These are phyloP conservation scores for Leuciscus idus DNA, from an alignment of 2,113 vertebrate genomes.

Conservation along the genomic window DNA sequence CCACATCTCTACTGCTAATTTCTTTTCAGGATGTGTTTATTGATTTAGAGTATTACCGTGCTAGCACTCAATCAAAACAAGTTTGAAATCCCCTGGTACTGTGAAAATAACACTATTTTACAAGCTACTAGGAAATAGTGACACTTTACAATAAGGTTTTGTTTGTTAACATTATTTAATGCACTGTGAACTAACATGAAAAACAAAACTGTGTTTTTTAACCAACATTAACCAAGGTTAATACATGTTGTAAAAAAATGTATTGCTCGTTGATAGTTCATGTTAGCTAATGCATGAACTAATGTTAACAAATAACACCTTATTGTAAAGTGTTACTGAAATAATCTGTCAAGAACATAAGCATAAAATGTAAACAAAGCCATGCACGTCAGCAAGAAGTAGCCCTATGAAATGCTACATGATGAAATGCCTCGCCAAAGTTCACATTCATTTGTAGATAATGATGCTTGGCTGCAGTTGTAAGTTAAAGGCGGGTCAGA, in stretches of 20 bases:
- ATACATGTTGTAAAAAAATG: too few species aligned
- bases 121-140: neutral
- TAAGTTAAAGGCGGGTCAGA: slow-evolving; percentile 6
- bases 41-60: neutral
- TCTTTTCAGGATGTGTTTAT: slow-evolving; percentile 4
- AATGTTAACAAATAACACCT: too few species aligned
- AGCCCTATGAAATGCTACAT: neutral
- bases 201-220: too few species aligned
- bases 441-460: slow-evolving; percentile 18
- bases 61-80: neutral
- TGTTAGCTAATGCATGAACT: too few species aligned
- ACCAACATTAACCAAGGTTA: too few species aligned
- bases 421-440: slow-evolving; percentile 16
- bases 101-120: neutral
- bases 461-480: neutral
- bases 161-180: too few species aligned
- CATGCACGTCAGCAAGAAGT: neutral
- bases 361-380: neutral
- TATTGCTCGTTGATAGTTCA: too few species aligned
- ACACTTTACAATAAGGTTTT: too few species aligned
- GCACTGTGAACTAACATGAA: too few species aligned
- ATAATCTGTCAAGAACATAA: neutral
- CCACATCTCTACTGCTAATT: neutral
- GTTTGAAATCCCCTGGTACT: neutral
- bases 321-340: neutral